Conservation (phyloP, 2,888 invertebrate species). For the Andricus quercusramuli region DNA sequence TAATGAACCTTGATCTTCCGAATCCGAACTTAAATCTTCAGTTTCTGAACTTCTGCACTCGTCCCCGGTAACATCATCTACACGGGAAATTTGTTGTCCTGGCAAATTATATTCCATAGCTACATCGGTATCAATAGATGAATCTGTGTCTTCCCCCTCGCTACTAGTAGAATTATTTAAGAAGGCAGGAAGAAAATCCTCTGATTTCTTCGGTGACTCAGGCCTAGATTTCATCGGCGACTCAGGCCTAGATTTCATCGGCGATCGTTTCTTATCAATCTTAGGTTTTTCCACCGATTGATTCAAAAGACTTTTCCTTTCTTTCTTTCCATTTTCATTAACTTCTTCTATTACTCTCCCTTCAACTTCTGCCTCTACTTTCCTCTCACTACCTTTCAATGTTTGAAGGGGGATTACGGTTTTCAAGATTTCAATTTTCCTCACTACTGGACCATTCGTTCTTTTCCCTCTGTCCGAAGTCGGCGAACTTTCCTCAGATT, state of each 20-base stretch:
- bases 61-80: not conserved
- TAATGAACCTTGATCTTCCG: not conserved
- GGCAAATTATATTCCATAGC: slow-evolving; percentile 11
- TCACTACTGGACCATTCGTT: slow-evolving; percentile 42
- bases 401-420: not conserved
- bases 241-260: not conserved
- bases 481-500: not conserved
- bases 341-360: not conserved
- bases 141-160: not conserved
- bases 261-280: not conserved
- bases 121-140: not conserved
- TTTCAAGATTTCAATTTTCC: slow-evolving; percentile 42
- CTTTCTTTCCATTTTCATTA: not conserved
- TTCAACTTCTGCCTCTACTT: not conserved
- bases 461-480: not conserved
- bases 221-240: not conserved
- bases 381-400: not conserved
- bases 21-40: not conserved
- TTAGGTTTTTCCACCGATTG: not conserved
- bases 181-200: not conserved
- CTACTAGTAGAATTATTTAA: not conserved
- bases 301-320: slow-evolving; percentile 10
- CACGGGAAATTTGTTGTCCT: not conserved
- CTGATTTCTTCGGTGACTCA: not conserved
- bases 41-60: not conserved